Base-by-base conservation (phyloP, 2,888 invertebrate species). In the Lithophane semibrunnea region DNA sequence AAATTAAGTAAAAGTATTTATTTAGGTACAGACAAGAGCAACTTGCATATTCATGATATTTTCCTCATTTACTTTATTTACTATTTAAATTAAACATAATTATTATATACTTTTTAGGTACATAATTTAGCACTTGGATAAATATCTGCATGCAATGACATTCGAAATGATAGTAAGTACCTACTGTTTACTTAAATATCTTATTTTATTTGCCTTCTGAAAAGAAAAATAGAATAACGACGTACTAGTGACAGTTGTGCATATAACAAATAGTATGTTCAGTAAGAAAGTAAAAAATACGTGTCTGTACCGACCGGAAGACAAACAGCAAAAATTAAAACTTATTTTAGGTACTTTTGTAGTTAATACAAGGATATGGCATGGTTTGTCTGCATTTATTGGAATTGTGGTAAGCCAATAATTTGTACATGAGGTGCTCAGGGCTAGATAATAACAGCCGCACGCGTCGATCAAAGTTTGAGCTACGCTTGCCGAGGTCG, bases 251-350 rank as follows among this genome's bases (percentile, higher is more conserved):
- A 56, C 72, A 56, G 44, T 37, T 68, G 71, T 37, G 71, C 47
- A 47, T 47, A 71, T 70, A 70, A 66, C 10, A 47, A 70, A 70
- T 21, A 52, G 2, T 52, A 47, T 47, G 21, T 47, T 66, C 21
- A 47, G 44, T 21, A 16, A 10, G n/a, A 67, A 16, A 67, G 10
- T 44, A 54, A 4, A 54, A 29, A 29, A 13, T 47, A 47, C 29
- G 21, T 29, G 16, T 52, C 12, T 63, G 60, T 21, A 70, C 70
- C 66, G 7, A 16, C 66, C 2, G 44, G 21, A 70, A 29, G 29
- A 47, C 0, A 47, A 70, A 29, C 2, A 21, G 4, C 0, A 52
- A 52, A 44, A 29, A 24, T 29, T 37, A 29, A 24, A 21, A 44
- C 5, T 12, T 3, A 16, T 2, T 24, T 18, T 8, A 8, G 18